These are phyloP conservation scores for Stegostoma tigrinum DNA, from an alignment of 2,113 vertebrate species.

Conservation along the genomic window DNA sequence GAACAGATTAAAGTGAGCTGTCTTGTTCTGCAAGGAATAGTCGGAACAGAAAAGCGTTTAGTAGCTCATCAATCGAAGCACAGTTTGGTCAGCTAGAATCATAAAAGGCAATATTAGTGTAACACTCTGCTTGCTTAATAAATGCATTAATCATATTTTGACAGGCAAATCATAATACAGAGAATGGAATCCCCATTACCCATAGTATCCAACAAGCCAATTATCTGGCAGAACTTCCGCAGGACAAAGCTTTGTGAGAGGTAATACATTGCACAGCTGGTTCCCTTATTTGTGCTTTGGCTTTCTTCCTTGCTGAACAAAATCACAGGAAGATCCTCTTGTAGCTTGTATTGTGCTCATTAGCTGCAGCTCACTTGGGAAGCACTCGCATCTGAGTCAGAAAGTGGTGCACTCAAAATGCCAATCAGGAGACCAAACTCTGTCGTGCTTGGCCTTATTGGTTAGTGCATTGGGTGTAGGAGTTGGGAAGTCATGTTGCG, in stretches of 20 bases:
- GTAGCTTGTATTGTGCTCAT: neutral
- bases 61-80: neutral
- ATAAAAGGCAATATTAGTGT: neutral
- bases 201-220: neutral
- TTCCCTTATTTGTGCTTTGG: neutral
- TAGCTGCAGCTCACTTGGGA: neutral
- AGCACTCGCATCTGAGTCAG: neutral
- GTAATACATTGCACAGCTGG: neutral
- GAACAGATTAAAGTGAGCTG: neutral
- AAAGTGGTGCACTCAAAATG: neutral
- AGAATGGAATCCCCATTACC: neutral
- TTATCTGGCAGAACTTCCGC: slow-evolving; percentile 3
- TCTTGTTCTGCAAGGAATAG: neutral
- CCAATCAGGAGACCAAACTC: neutral
- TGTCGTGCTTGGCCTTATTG: too few relatives aligned
- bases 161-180: slow-evolving; percentile 11
- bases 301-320: neutral
- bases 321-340: neutral
- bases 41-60: neutral
- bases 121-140: neutral
- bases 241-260: neutral
- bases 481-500: too few relatives aligned
- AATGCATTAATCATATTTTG: slow-evolving; percentile 3
- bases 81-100: neutral
- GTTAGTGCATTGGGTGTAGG: too few relatives aligned